phyloP scores from a whole-genome alignment of 2,797 vertebrate genomes.

The Oreochromis grahami region DNA sequence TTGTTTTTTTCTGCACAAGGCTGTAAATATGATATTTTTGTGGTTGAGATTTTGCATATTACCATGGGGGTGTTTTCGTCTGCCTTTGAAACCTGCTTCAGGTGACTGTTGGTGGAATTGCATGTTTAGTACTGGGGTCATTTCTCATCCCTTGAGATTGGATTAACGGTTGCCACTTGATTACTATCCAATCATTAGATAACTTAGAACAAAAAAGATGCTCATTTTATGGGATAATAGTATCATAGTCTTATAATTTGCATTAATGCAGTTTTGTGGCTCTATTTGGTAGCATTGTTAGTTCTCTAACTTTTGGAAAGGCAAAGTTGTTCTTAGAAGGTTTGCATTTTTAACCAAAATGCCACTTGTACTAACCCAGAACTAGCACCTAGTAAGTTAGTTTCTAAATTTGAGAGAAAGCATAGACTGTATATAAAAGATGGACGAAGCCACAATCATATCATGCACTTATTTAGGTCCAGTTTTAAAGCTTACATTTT shows the following conservation, averaged over 20 bases:
- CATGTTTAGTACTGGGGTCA: neutral
- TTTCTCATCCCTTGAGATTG: neutral
- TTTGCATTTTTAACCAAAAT: neutral
- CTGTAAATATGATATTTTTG: neutral
- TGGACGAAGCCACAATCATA: neutral
- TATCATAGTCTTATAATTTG: neutral
- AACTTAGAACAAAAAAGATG: neutral
- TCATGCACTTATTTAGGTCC: neutral
- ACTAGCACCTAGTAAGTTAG: neutral
- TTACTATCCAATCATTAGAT: neutral
- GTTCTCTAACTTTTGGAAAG: neutral
- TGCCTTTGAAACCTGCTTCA: neutral
- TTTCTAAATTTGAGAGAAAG: neutral
- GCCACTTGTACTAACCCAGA: neutral
- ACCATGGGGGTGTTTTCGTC: neutral
- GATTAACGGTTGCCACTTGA: neutral
- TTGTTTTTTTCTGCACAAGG: neutral
- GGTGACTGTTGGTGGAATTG: fast-evolving
- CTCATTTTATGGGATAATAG: neutral
- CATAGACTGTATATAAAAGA: neutral
- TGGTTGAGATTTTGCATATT: neutral
- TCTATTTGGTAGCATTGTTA: neutral
- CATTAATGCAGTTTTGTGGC: neutral
- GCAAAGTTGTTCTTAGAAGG: neutral
- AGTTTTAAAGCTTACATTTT: too few species aligned